Conservation (phyloP, 2,113 vertebrate genomes). For the Sander vitreus region DNA sequence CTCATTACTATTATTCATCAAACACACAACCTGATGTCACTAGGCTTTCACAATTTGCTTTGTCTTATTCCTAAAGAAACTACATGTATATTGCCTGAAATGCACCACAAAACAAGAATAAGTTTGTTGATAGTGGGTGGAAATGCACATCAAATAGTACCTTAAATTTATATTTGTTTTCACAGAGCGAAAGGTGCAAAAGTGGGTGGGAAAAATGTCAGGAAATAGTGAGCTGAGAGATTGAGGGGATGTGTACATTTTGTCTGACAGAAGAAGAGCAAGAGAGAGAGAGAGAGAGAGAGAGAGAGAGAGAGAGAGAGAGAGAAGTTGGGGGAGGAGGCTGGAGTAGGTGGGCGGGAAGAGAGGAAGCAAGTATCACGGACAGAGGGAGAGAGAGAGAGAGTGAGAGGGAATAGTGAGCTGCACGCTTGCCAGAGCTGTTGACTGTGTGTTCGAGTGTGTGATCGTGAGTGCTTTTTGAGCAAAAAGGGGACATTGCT, state of each 20-base stretch:
- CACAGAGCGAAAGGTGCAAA: constrained; percentile 57
- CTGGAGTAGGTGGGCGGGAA: constrained; percentile 77
- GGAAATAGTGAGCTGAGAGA: constrained; percentile 63
- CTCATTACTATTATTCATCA: constrained; percentile 51
- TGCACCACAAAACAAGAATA: constrained; percentile 9
- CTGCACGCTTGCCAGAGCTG: constrained; percentile 71
- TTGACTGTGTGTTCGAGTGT: constrained; percentile 72
- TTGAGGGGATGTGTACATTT: constrained; percentile 66
- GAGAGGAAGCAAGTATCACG: constrained; percentile 75
- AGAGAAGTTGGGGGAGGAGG: constrained; percentile 68
- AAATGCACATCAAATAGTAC: constrained; percentile 36
- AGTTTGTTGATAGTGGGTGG: constrained; percentile 30
- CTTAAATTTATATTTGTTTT: constrained; percentile 60
- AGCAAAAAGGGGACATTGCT: constrained; percentile 63
- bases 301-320: constrained; percentile 50
- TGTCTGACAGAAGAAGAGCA: constrained; percentile 61
- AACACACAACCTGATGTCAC: constrained; percentile 16
- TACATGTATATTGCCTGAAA: constrained; percentile 12
- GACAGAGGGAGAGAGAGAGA: constrained; percentile 70
- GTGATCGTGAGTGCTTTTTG: constrained; percentile 73
- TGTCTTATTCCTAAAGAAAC: constrained; percentile 19
- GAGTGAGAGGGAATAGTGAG: constrained; percentile 61
- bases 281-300: constrained; percentile 48
- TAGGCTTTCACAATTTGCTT: constrained; percentile 6
- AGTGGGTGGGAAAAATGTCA: constrained; percentile 63